A percentile compares a stretch with the other conserved stretches of the same genome.
Evolutionary conservation across 2,888 invertebrate species (phyloP).

Genomic region (Pollenia griseotomentosa): DNA sequence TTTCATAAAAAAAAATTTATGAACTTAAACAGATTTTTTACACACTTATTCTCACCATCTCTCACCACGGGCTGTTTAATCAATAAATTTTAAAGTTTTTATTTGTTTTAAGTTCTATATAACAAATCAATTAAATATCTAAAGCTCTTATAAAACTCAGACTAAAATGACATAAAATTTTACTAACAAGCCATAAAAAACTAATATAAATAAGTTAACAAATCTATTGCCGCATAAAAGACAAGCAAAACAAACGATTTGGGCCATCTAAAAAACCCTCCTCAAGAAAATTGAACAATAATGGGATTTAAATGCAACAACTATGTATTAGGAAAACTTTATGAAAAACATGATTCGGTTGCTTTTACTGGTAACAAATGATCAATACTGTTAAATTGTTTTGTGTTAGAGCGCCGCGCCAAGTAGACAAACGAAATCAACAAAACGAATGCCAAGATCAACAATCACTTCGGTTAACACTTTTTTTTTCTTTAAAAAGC

Average conservation of each 20-base stretch:
- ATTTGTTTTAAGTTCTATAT: neutral
- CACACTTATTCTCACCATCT: no score
- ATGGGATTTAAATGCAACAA: neutral
- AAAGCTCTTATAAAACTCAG: conserved; percentile 3
- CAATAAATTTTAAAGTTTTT: no score
- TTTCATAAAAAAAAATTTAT: no score
- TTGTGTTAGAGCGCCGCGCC: neutral
- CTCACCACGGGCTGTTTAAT: no score
- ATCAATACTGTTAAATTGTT: neutral
- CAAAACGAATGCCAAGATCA: neutral
- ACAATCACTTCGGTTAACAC: neutral
- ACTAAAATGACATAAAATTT: conserved; percentile 31
- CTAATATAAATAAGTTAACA: conserved; percentile 49
- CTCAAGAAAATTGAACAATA: neutral
- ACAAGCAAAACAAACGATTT: neutral
- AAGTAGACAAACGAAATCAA: neutral
- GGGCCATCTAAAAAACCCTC: neutral
- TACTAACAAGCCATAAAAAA: conserved; percentile 22
- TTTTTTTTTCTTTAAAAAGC: neutral
- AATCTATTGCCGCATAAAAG: conserved; percentile 42
- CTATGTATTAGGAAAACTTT: conserved; percentile 2
- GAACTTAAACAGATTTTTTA: no score
- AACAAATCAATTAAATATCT: conserved; percentile 28
- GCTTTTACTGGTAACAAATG: no score
- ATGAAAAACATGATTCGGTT: neutral